phyloP scores from a whole-genome alignment of 2,888 invertebrate species.

The Tuta absoluta region DNA sequence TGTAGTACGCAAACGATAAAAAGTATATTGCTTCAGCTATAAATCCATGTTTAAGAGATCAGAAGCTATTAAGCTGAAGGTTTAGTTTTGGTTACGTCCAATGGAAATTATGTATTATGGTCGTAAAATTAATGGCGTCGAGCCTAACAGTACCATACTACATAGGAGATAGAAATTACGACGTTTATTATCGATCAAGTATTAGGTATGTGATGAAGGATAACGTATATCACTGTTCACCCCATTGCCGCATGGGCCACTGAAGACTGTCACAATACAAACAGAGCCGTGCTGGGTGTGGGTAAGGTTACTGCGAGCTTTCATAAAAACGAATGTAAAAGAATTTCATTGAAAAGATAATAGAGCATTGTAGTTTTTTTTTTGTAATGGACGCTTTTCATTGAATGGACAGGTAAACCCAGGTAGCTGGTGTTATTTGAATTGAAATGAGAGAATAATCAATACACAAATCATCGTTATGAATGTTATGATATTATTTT shows the following conservation, averaged over 20 bases:
- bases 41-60: slow-evolving; percentile 27
- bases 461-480: too few relatives aligned
- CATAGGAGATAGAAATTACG: too few relatives aligned
- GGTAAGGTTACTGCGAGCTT: not conserved
- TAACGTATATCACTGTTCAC: not conserved
- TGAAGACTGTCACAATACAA: too few relatives aligned
- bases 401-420: slow-evolving; percentile 3
- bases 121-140: not conserved
- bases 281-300: not conserved
- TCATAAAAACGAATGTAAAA: not conserved
- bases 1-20: slow-evolving; percentile 22
- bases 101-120: slow-evolving; percentile 17
- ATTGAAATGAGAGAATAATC: not conserved
- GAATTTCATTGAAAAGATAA: slow-evolving; percentile 1
- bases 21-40: slow-evolving; percentile 25
- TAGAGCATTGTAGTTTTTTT: not conserved
- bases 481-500: too few relatives aligned
- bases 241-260: too few relatives aligned
- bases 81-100: not conserved
- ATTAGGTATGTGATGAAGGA: not conserved
- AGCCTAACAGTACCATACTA: not conserved
- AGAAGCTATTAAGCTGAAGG: slow-evolving; percentile 20
- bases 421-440: not conserved
- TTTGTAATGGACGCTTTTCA: not conserved
- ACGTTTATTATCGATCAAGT: too few relatives aligned